Percentiles rank a stretch among this genome's conserved stretches.
Conservation (phyloP, 2,888 invertebrate species). For the Strigamia crassipes region DNA sequence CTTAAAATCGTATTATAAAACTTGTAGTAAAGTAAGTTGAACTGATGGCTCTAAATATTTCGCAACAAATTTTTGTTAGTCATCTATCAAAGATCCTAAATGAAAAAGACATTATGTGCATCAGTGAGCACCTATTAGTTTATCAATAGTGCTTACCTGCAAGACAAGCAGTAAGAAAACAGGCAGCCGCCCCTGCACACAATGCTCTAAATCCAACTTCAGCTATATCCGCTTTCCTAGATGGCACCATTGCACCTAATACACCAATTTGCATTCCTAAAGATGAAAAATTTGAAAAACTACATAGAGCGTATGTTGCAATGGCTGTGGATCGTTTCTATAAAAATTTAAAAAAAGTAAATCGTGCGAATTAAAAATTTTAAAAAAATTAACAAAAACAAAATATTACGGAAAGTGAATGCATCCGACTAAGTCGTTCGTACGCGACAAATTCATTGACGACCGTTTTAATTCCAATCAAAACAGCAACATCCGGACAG, state of each 20-base stretch:
- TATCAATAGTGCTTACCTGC: slow-evolving; percentile 67
- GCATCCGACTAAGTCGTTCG: slow-evolving; percentile 71
- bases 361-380: not conserved
- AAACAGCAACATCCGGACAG: slow-evolving; percentile 74
- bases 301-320: slow-evolving; percentile 88
- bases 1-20: too few species aligned
- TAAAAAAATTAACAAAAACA: not conserved
- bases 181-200: slow-evolving; percentile 78
- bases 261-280: slow-evolving; percentile 83
- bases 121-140: not conserved
- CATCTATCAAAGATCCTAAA: not conserved
- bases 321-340: slow-evolving; percentile 78
- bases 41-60: not conserved
- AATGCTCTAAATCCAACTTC: slow-evolving; percentile 75
- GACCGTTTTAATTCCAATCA: slow-evolving; percentile 87
- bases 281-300: slow-evolving; percentile 87
- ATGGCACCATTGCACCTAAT: slow-evolving; percentile 76
- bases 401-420: slow-evolving; percentile 54
- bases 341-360: slow-evolving; percentile 47
- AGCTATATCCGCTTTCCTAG: slow-evolving; percentile 70
- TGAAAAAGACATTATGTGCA: not conserved
- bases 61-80: not conserved
- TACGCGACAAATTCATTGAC: slow-evolving; percentile 94
- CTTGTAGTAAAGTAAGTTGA: too few species aligned
- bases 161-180: slow-evolving; percentile 86